Evolutionary conservation across 64 coral and sea anemone species (phyloP).

Genomic region (Montipora cactus): DNA sequence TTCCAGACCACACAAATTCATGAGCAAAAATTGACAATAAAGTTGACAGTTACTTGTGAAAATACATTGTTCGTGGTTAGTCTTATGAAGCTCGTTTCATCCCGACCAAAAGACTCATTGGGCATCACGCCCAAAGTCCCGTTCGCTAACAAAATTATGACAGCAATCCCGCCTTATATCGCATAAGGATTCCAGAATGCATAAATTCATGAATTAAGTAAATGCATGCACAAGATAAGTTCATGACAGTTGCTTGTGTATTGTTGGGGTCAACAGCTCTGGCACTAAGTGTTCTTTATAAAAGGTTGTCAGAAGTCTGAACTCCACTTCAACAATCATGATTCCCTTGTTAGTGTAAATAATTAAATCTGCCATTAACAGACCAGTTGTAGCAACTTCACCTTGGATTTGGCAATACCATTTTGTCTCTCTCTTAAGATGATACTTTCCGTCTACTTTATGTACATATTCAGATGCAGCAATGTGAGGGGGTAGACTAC

Average conservation of each 20-base stretch:
- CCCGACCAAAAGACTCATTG: too few relatives aligned
- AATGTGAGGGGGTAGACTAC: constrained; percentile 31
- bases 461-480: constrained; percentile 27
- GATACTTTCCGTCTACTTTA: constrained; percentile 13
- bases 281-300: not conserved
- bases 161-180: too few relatives aligned
- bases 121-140: too few relatives aligned
- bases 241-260: constrained; percentile 25
- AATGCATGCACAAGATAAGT: constrained; percentile 20
- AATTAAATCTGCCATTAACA: constrained; percentile 33
- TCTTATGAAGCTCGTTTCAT: too few relatives aligned
- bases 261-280: constrained; percentile 32
- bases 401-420: constrained; percentile 69
- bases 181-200: too few relatives aligned
- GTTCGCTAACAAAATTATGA: too few relatives aligned
- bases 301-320: constrained; percentile 17
- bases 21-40: too few relatives aligned
- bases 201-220: constrained; percentile 1
- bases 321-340: constrained; percentile 35
- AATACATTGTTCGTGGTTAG: too few relatives aligned
- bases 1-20: too few relatives aligned
- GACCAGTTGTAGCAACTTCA: constrained; percentile 30
- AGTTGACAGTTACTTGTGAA: too few relatives aligned
- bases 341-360: constrained; percentile 67
- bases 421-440: constrained; percentile 56